Conservation (phyloP, 1,140 invertebrate genomes). For the Catajapyx aquilonaris region DNA sequence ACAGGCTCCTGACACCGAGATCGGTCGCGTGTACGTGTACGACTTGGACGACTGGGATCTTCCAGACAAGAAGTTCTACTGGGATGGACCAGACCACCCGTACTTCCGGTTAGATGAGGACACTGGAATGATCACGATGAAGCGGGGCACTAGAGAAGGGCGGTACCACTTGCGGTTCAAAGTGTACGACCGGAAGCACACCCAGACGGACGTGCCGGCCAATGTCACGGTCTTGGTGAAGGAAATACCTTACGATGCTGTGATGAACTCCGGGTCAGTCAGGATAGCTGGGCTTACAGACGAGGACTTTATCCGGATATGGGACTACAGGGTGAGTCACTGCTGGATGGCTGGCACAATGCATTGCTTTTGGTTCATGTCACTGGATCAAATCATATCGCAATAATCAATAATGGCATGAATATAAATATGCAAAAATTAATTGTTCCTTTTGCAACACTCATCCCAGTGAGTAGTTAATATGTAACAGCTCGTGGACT, state of each 20-base stretch:
- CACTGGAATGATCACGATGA: conserved; percentile 88
- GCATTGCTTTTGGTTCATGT: no score
- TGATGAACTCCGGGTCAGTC: conserved; percentile 84
- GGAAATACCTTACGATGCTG: conserved; percentile 85
- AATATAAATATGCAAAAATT: no score
- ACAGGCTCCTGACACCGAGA: conserved; percentile 73
- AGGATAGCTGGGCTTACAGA: conserved; percentile 83
- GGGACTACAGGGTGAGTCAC: conserved; percentile 61
- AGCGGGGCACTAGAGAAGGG: conserved; percentile 68
- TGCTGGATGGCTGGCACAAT: no score
- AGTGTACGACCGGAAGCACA: conserved; percentile 84
- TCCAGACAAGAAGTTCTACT: conserved; percentile 90
- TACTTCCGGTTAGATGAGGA: conserved; percentile 73
- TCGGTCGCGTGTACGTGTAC: conserved; percentile 87
- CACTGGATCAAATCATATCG: no score
- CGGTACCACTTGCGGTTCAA: conserved; percentile 64
- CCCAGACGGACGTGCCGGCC: conserved; percentile 71
- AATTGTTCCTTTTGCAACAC: no score
- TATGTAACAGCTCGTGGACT: no score
- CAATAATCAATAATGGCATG: no score
- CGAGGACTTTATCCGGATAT: conserved; percentile 86
- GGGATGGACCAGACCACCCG: conserved; percentile 59
- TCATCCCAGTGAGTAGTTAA: no score
- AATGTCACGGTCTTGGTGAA: conserved; percentile 84
- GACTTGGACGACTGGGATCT: conserved; percentile 96